phyloP scores from a whole-genome alignment of 2,888 invertebrate genomes.

The Brachylomia viminalis region DNA sequence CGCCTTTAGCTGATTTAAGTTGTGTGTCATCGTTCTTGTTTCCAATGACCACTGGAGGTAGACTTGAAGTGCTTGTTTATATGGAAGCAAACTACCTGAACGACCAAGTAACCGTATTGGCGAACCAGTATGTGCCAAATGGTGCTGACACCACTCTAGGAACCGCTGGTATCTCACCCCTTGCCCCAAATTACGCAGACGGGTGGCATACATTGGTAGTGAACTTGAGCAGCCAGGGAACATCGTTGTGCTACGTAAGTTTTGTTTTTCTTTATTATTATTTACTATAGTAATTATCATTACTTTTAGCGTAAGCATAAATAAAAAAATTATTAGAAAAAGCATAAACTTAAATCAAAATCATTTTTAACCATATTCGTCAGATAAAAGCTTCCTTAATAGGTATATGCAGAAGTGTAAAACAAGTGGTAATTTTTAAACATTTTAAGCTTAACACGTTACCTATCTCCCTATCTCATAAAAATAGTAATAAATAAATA shows the following conservation, averaged over 20 bases:
- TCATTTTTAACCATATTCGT: neutral
- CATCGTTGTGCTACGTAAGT: slow-evolving; percentile 48
- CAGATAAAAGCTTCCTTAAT: neutral
- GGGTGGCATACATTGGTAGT: slow-evolving; percentile 47
- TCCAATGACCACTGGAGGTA: slow-evolving; percentile 69
- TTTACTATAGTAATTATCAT: neutral
- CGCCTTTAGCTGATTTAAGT: slow-evolving; percentile 57
- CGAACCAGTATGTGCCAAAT: slow-evolving; percentile 63
- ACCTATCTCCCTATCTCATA: too few species aligned
- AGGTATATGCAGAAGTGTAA: neutral
- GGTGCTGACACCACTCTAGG: slow-evolving; percentile 44
- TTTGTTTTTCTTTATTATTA: neutral
- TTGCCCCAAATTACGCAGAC: slow-evolving; percentile 5
- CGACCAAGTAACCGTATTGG: slow-evolving; percentile 73
- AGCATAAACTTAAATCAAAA: neutral
- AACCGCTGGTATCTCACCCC: slow-evolving; percentile 26
- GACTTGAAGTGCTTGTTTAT: slow-evolving; percentile 74
- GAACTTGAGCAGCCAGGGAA: slow-evolving; percentile 41
- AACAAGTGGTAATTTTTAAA: neutral
- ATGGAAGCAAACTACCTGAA: slow-evolving; percentile 62
- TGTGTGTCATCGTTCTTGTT: slow-evolving; percentile 71
- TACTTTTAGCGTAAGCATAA: neutral
- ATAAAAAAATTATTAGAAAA: neutral
- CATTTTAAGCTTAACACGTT: neutral
- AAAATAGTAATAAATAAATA: neutral